Evolutionary conservation across 1,140 invertebrate genomes (phyloP), one percentile per base, ranked within the genome.

Genomic region (Drosophila punjabiensis): DNA sequence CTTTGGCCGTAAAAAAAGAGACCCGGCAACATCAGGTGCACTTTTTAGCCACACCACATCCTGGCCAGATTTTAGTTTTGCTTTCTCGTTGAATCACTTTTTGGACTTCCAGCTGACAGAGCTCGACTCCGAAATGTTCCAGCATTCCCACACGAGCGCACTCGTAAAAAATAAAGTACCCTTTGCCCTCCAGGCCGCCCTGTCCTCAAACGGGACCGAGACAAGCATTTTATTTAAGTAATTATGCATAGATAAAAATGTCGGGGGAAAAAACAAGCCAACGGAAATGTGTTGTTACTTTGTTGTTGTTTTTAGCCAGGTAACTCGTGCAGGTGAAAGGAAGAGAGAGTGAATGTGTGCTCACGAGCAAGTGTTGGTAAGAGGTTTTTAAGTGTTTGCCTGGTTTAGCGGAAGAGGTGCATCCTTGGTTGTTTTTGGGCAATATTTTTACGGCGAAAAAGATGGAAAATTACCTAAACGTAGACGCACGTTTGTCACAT

Each of bases 141-240:
- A n/a, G 35, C 47, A 43, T n/a, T 65, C 11, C 13, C 67, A 43
- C 47, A 52, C 37, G 20, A n/a, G 45, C 45, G 45, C 35, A 37
- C 60, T 48, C 45, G 18, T 48, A 66, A n/a, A 37, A 24, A 37
- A 48, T 30, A n/a, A 10, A 35, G 41, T 55, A 41, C 47, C 81
- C 74, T 64, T 59, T 47, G 43, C 56, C 62, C 70, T n/a, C 62
- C 32, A 32, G 48, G 37, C n/a, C 45, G 45, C 43, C 52, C 63
- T 45, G 65, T 53, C 81, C 69, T 41, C 24, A 16, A 16, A 18
- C 50, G 32, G 59, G 45, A 56, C 55, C 47, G 24, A 76, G 60
- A 65, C 76, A 63, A 82, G 63, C 50, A 69, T 82, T 88, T 86
- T 71, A 77, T 88, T 87, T 68, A 81, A 70, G 76, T 82, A 87